These are phyloP conservation scores for Emys orbicularis DNA, from an alignment of 2,797 vertebrate species.

Conservation along the genomic window DNA sequence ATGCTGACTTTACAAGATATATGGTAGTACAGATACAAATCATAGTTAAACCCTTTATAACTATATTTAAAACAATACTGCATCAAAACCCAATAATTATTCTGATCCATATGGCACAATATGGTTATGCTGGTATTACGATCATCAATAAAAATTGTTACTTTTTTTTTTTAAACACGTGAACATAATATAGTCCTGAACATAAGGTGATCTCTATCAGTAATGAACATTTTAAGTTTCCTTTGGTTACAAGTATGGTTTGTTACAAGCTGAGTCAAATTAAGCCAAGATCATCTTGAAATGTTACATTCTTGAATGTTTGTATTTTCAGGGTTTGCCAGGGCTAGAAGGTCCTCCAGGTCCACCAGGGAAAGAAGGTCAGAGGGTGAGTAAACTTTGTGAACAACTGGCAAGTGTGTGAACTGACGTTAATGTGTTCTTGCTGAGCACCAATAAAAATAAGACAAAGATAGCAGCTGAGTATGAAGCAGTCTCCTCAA, in stretches of 20 bases:
- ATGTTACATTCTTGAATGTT: constrained; percentile 42
- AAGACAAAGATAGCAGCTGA: constrained; percentile 69
- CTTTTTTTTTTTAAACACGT: neutral
- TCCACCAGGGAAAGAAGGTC: constrained; percentile 93
- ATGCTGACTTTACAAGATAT: neutral
- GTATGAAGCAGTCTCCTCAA: constrained; percentile 66
- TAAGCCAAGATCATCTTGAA: constrained; percentile 36
- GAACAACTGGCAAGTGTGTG: constrained; percentile 59
- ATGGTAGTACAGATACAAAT: neutral
- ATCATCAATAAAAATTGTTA: neutral
- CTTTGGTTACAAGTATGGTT: neutral
- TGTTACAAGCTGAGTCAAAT: neutral
- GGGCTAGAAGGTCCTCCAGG: constrained; percentile 88
- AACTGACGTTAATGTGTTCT: constrained; percentile 35
- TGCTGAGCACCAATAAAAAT: constrained; percentile 61
- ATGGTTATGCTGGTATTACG: neutral
- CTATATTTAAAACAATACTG: neutral
- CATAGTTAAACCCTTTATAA: neutral
- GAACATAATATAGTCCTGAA: neutral
- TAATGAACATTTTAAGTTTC: constrained; percentile 11
- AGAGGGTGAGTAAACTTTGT: constrained; percentile 91
- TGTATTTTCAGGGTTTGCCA: constrained; percentile 82
- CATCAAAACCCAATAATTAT: neutral
- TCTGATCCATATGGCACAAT: neutral
- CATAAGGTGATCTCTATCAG: neutral